Conservation (phyloP, 2,797 vertebrate genomes). For the Bradypodion pumilum region DNA sequence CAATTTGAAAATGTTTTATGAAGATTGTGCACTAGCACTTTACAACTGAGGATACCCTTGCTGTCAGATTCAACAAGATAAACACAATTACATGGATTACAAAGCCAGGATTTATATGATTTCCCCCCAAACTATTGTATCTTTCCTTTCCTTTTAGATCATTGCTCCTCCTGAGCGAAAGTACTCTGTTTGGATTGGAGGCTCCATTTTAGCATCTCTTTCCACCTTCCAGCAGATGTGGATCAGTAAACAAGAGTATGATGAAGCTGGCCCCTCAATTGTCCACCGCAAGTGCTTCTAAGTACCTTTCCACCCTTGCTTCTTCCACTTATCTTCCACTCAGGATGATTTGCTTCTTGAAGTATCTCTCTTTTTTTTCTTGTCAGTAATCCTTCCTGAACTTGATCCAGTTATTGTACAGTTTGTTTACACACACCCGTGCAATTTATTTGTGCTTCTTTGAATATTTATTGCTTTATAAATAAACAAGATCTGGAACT, state of each 20-base stretch:
- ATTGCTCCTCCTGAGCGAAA: conserved; percentile 85
- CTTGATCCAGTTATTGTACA: conserved; percentile 84
- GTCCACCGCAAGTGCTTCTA: conserved; percentile 99
- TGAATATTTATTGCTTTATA: conserved; percentile 91
- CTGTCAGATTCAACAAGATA: background rate
- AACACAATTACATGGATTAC: background rate
- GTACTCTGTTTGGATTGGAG: conserved; percentile 86
- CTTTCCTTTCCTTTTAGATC: conserved; percentile 75
- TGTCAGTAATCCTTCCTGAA: conserved; percentile 64
- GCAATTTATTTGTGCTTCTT: conserved; percentile 86
- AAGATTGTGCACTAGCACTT: background rate
- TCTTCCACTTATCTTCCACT: conserved; percentile 72
- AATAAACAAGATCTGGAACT: conserved; percentile 83
- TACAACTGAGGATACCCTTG: background rate
- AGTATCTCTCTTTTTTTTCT: conserved; percentile 56
- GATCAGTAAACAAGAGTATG: conserved; percentile 85
- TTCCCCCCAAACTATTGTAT: conserved; percentile 18
- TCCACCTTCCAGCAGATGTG: conserved; percentile 93
- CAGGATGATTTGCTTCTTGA: conserved; percentile 81
- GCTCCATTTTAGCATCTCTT: conserved; percentile 82
- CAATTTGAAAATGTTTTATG: background rate
- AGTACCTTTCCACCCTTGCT: conserved; percentile 75
- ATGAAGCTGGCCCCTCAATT: conserved; percentile 92
- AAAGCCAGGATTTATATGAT: background rate
- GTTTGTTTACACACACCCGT: conserved; percentile 86